Evolutionary conservation across 1,140 invertebrate genomes (phyloP).

Genomic region (Nasonia vitripennis): DNA sequence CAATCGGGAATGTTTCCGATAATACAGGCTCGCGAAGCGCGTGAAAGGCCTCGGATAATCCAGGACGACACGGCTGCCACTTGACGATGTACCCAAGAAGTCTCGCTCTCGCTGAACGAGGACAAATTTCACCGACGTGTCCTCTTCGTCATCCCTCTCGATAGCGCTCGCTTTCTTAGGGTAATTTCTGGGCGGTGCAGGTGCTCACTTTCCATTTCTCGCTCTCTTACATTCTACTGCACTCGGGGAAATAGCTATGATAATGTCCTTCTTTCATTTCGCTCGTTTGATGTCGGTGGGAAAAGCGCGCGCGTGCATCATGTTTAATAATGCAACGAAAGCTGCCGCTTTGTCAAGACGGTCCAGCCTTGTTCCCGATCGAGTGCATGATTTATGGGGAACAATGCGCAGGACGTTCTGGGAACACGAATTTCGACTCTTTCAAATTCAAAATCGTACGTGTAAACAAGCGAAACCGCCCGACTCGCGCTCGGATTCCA

Average conservation of each 20-base stretch:
- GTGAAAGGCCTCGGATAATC: slow-evolving; percentile 41
- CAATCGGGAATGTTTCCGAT: background rate
- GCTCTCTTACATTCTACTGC: slow-evolving; percentile 1
- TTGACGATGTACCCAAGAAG: background rate
- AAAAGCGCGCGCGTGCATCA: slow-evolving; percentile 11
- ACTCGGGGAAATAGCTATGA: slow-evolving; percentile 23
- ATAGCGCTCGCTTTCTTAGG: slow-evolving; percentile 27
- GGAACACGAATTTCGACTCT: background rate
- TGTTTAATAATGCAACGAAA: slow-evolving; percentile 40
- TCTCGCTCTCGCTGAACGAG: slow-evolving; percentile 44
- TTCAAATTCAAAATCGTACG: too few relatives aligned
- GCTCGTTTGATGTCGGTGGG: background rate
- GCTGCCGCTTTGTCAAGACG: background rate
- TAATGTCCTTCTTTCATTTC: slow-evolving; percentile 28
- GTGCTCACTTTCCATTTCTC: slow-evolving; percentile 17
- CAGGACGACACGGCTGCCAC: slow-evolving; percentile 47
- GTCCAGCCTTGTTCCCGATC: slow-evolving; percentile 2
- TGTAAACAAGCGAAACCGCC: too few relatives aligned
- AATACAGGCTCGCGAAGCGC: background rate
- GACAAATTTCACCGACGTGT: slow-evolving; percentile 51
- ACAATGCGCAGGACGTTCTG: background rate
- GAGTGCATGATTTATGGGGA: slow-evolving; percentile 40
- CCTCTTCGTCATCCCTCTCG: background rate
- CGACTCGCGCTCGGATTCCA: too few relatives aligned
- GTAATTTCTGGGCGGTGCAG: slow-evolving; percentile 38